Percentiles rank a stretch among this genome's conserved stretches.
These are phyloP conservation scores for Cabera pusaria DNA, from an alignment of 2,888 invertebrate species.

Conservation along the genomic window DNA sequence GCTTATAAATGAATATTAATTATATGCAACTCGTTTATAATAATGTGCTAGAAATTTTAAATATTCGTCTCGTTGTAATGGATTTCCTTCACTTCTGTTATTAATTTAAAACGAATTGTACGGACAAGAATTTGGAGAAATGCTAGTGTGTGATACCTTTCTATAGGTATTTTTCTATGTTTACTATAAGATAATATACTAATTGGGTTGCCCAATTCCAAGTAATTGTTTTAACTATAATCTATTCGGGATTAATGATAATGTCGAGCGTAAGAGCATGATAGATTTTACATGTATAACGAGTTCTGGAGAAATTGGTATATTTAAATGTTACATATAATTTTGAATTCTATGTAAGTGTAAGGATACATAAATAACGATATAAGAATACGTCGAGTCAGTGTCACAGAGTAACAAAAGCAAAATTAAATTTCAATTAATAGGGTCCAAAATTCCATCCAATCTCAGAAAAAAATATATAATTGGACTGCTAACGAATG, in stretches of 20 bases:
- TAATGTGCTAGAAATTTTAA: constrained; percentile 38
- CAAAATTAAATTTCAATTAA: constrained; percentile 61
- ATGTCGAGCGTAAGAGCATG: constrained; percentile 63
- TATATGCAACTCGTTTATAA: constrained; percentile 51
- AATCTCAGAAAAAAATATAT: constrained; percentile 63
- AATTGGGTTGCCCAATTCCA: constrained; percentile 52
- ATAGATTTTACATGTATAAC: constrained; percentile 61
- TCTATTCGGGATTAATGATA: constrained; percentile 58
- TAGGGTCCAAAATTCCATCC: constrained; percentile 82
- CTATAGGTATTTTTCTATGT: constrained; percentile 44
- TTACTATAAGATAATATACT: constrained; percentile 46
- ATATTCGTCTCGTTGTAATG: constrained; percentile 59
- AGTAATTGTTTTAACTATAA: constrained; percentile 46
- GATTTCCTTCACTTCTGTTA: constrained; percentile 48
- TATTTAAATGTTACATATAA: constrained; percentile 65
- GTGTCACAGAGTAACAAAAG: constrained; percentile 69
- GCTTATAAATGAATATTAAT: constrained; percentile 58
- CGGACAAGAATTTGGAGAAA: constrained; percentile 38
- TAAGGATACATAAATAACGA: constrained; percentile 56
- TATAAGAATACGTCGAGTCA: constrained; percentile 51
- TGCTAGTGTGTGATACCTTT: constrained; percentile 49
- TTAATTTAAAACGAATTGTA: constrained; percentile 44
- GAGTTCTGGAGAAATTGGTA: constrained; percentile 63
- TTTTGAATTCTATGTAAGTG: constrained; percentile 65
- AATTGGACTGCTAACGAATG: constrained; percentile 70